Conservation (phyloP, 2,113 vertebrate genomes). For the Pelecanoides urinatrix region DNA sequence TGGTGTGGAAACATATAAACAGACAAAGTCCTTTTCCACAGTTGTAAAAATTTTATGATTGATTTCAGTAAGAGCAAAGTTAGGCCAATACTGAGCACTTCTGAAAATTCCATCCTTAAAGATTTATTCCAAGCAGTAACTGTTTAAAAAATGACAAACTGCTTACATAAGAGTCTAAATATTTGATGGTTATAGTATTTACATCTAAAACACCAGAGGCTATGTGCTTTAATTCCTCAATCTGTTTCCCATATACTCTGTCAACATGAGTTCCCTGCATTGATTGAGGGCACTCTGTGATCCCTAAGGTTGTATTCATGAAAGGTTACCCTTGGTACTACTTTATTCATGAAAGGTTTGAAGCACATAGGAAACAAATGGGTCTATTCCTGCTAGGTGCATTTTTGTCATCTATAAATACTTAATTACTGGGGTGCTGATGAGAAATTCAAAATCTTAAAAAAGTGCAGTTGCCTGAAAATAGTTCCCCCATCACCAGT, state of each 20-base stretch:
- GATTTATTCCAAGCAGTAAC: constrained; percentile 63
- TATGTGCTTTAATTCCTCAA: constrained; percentile 61
- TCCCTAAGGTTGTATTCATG: constrained; percentile 53
- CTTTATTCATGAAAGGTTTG: constrained; percentile 42
- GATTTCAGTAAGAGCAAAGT: constrained; percentile 54
- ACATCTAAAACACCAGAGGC: constrained; percentile 61
- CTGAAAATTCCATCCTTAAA: constrained; percentile 58
- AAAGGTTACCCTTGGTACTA: constrained; percentile 50
- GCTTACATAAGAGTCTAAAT: constrained; percentile 65
- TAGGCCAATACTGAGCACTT: constrained; percentile 42
- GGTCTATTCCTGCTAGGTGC: not conserved
- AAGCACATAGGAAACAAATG: constrained; percentile 22
- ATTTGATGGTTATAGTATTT: constrained; percentile 68
- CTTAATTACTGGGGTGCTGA: constrained; percentile 32
- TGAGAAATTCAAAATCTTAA: not conserved
- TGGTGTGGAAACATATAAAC: constrained; percentile 29
- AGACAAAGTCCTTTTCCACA: constrained; percentile 30
- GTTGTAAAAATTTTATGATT: constrained; percentile 62
- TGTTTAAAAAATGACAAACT: constrained; percentile 59
- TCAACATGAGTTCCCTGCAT: constrained; percentile 51
- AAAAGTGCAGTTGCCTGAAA: not conserved
- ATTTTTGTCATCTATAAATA: constrained; percentile 21
- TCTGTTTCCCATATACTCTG: constrained; percentile 63
- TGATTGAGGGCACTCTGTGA: constrained; percentile 53
- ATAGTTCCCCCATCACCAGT: not conserved